Base-by-base conservation (phyloP, 2,888 invertebrate species). In the Aromia moschata region DNA sequence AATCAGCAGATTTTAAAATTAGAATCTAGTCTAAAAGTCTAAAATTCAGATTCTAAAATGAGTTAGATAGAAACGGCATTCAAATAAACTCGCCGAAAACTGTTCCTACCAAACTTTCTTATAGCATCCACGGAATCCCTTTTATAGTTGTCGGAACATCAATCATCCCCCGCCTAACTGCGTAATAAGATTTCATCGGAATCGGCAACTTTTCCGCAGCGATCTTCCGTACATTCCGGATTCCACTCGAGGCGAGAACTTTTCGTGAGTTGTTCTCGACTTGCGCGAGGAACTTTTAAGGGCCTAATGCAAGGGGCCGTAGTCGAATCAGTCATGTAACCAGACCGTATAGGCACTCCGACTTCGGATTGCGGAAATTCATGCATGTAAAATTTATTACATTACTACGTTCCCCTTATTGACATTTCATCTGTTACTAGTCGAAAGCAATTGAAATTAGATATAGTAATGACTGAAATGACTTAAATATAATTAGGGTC, bases 81-180 rank as follows among this genome's bases (percentile, higher is more conserved):
- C 25, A 7, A 25, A 25, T 31, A 45, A 45, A 45, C 31, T 45
- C 31, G 47, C 14, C 20, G 47, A 49, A n/a, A 49, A 20, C 51
- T 40, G 51, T 17, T 14, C 40, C 11, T 14, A 9, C 20, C 18
- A 51, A 51, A 51, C 51, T 41, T 52, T 52, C 41, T 30, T 16
- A n/a, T n/a, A 17, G 52, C 17, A 41, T 52, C 52, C 10, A 52
- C 30, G 16, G 30, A 52, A 52, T 52, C 52, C 18, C 52, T 52
- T 49, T 52, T 41, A 52, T 52, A 52, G 52, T 52, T 41, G 52
- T 51, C 38, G 37, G 52, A 52, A 52, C 52, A 52, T 52, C 52
- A 52, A 52, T 52, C 52, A 52, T 52, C 41, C 37, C 16, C 52
- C 52, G 52, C 52, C 41, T 52, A 52, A 52, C 30, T 41, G 52